phyloP scores from a whole-genome alignment of 2,888 invertebrate genomes.

The Suillia variegata region DNA sequence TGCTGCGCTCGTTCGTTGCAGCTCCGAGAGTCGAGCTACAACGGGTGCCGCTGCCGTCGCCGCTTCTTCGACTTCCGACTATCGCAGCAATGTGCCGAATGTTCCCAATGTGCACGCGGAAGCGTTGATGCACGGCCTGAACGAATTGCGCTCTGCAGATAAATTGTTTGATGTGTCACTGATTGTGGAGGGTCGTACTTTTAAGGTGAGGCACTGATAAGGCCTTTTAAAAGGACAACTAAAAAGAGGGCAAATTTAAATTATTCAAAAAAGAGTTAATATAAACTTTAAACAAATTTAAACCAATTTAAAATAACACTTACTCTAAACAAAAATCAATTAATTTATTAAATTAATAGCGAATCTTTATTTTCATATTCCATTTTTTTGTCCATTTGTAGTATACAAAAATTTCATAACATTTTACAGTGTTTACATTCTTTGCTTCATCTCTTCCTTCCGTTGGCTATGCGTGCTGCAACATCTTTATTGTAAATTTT shows the following conservation, averaged over 20 bases:
- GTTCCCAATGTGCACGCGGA: background rate
- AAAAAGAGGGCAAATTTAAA: background rate
- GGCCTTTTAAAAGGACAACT: conserved; percentile 29
- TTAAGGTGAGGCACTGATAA: no score
- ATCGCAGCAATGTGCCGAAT: background rate
- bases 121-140: conserved; percentile 63
- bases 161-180: conserved; percentile 72
- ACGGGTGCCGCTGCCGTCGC: conserved; percentile 3
- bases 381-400: no score
- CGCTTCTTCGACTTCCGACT: background rate
- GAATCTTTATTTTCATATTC: no score
- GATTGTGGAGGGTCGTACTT: conserved; percentile 68
- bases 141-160: conserved; percentile 66
- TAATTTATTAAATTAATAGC: no score
- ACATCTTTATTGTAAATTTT: no score
- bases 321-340: no score
- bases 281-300: no score
- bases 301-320: no score
- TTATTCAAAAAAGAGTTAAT: conserved; percentile 7
- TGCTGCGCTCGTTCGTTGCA: conserved; percentile 30
- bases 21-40: conserved; percentile 27
- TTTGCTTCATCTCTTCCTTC: no score
- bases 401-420: no score
- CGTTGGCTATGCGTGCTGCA: no score
- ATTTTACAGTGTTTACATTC: no score